Evolutionary conservation across 2,888 invertebrate species (phyloP).

Genomic region (Vesta saturnalis): DNA sequence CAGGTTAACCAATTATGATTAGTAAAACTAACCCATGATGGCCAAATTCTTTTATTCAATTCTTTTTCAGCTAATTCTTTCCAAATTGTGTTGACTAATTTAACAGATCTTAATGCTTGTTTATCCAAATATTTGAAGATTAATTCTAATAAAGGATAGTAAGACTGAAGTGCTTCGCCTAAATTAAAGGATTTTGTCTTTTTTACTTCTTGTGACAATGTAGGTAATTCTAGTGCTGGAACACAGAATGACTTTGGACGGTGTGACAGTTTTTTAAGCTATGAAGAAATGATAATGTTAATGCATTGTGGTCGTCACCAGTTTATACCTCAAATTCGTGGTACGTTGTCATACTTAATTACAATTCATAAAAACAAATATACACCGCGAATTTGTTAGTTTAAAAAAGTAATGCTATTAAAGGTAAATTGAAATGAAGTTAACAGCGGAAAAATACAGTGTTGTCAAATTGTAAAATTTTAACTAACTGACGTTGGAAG

Average conservation of each 20-base stretch:
- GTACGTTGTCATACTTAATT: too few species aligned
- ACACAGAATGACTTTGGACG: not conserved
- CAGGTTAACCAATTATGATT: not conserved
- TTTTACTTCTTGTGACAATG: not conserved
- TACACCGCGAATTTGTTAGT: too few species aligned
- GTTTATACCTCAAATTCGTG: not conserved
- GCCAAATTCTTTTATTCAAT: conserved; percentile 1
- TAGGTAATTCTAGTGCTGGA: not conserved
- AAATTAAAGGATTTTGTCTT: too few species aligned
- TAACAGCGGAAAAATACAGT: too few species aligned
- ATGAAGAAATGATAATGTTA: not conserved
- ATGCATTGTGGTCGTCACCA: not conserved
- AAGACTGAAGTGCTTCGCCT: not conserved
- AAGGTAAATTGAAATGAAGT: too few species aligned
- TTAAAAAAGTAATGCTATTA: too few species aligned
- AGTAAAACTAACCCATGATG: not conserved
- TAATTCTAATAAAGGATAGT: not conserved
- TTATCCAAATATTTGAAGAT: conserved; percentile 6
- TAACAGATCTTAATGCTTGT: too few species aligned
- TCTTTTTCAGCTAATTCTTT: not conserved
- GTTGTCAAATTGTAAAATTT: too few species aligned
- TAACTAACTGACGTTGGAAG: too few species aligned
- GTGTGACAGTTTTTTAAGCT: not conserved
- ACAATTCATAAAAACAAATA: too few species aligned
- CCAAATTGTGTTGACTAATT: not conserved